Conservation (phyloP, 2,113 vertebrate species). For the Vidua chalybeata region DNA sequence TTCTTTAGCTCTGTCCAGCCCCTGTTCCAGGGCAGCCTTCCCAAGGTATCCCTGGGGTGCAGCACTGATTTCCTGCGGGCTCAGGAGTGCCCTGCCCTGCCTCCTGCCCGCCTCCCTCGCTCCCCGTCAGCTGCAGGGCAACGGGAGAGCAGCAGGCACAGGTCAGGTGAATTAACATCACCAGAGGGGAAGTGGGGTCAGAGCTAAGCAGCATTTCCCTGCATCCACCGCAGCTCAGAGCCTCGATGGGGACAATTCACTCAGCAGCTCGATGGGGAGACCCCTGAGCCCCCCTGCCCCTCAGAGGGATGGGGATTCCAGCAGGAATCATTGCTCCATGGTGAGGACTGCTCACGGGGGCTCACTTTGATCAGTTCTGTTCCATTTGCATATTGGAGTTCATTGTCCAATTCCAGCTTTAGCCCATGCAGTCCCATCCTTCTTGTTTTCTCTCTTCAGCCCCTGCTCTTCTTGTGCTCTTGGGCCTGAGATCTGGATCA, state of each 20-base stretch:
- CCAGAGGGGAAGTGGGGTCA: neutral
- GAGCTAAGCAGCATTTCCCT: neutral
- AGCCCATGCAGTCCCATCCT: neutral
- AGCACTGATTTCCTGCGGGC: fast-evolving
- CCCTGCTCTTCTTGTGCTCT: neutral
- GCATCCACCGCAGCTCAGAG: neutral
- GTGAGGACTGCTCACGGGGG: neutral
- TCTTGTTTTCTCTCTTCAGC: neutral
- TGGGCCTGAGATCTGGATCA: neutral
- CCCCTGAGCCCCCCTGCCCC: neutral
- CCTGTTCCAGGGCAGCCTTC: neutral
- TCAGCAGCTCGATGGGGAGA: neutral
- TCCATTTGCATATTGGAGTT: neutral
- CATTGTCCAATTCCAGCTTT: neutral
- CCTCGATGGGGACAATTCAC: neutral
- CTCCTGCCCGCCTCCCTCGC: neutral
- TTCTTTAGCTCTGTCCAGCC: neutral
- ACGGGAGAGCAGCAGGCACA: neutral
- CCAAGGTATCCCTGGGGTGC: neutral
- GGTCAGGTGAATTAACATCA: neutral
- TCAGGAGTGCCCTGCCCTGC: neutral
- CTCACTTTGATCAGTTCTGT: neutral
- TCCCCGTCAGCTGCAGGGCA: neutral
- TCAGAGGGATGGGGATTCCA: neutral
- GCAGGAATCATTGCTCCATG: neutral